These are phyloP conservation scores for Steatocranus sp. DNA, from an alignment of 2,797 vertebrate genomes.

Conservation along the genomic window DNA sequence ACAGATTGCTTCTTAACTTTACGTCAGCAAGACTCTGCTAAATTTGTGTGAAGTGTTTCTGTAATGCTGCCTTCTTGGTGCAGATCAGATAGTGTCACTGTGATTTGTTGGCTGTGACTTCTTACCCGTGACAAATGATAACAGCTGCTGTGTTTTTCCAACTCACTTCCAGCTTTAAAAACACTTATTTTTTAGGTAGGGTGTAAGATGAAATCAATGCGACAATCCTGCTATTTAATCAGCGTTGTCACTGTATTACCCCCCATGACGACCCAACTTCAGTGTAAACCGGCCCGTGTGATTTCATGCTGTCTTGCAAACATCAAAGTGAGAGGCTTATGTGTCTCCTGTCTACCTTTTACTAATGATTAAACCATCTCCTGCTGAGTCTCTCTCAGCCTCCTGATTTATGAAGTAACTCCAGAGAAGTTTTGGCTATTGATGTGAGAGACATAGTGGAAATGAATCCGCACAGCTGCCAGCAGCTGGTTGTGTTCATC, in stretches of 20 bases:
- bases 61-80: not conserved
- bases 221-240: not conserved
- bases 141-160: not conserved
- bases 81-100: not conserved
- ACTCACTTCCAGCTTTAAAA: not conserved
- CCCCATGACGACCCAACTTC: not conserved
- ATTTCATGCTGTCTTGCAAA: not conserved
- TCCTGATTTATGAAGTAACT: not conserved
- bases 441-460: not conserved
- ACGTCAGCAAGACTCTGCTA: not conserved
- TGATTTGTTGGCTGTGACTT: not conserved
- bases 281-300: not conserved
- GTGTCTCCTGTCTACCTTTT: not conserved
- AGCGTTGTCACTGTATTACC: not conserved
- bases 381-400: not conserved
- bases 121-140: not conserved
- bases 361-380: not conserved
- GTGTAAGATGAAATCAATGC: not conserved
- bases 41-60: not conserved
- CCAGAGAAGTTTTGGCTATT: not conserved
- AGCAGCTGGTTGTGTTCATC: not conserved
- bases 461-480: not conserved
- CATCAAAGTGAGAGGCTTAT: not conserved
- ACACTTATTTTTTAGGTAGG: accelerated
- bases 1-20: not conserved